Percentiles rank a stretch among this genome's conserved stretches.
These are phyloP conservation scores for Nautilus pompilius DNA, from an alignment of 1,140 invertebrate species.

Conservation along the genomic window DNA sequence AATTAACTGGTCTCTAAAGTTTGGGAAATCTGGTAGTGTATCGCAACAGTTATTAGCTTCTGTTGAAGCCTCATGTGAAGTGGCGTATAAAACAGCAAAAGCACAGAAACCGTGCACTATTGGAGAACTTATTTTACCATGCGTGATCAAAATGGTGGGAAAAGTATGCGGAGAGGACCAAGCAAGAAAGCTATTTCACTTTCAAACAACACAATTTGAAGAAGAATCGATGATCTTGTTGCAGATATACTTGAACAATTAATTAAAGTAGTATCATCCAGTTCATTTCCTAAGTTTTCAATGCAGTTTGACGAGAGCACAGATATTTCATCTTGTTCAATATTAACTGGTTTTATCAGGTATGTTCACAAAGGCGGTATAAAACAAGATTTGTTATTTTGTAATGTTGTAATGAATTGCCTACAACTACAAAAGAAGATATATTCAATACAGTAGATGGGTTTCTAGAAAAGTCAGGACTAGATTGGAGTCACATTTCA, in stretches of 20 bases:
- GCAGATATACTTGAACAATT: too few species aligned
- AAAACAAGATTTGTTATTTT: too few species aligned
- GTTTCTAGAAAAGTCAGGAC: neutral
- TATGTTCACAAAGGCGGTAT: too few species aligned
- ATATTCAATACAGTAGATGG: neutral
- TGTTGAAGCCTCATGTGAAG: neutral
- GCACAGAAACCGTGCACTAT: neutral
- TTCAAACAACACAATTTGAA: too few species aligned
- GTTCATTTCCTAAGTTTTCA: too few species aligned
- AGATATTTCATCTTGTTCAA: too few species aligned
- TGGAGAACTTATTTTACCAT: neutral
- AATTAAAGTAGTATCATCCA: too few species aligned
- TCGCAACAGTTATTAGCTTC: neutral
- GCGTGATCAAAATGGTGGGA: neutral
- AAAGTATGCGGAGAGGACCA: too few species aligned
- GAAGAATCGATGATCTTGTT: too few species aligned
- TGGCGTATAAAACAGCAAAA: neutral
- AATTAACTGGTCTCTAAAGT: neutral
- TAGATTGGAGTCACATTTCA: neutral
- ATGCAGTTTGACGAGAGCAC: too few species aligned
- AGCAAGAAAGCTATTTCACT: too few species aligned
- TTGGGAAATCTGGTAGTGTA: neutral
- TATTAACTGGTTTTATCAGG: too few species aligned
- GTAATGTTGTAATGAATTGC: neutral
- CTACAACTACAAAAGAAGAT: neutral